Evolutionary conservation across 53 echinoderm and acorn worm genomes (phyloP).

Genomic region (Arbacia lixula): DNA sequence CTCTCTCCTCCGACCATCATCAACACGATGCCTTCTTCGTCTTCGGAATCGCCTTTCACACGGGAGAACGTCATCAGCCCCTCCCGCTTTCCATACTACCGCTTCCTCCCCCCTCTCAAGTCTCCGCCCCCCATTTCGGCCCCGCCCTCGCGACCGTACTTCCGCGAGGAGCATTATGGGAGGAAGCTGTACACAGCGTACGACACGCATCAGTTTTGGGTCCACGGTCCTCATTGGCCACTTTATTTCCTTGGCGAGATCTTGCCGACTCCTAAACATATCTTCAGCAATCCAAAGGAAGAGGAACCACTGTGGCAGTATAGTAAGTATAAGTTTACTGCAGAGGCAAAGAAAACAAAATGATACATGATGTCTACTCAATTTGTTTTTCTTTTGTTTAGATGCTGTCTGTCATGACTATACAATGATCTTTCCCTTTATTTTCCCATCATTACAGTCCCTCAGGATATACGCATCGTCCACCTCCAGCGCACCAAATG

Average conservation of each 20-base stretch:
- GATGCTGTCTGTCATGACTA: too few relatives aligned
- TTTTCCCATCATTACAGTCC: constrained; percentile 51
- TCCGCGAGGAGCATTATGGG: constrained; percentile 30
- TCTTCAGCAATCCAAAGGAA: constrained; percentile 46
- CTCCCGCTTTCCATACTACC: constrained; percentile 45
- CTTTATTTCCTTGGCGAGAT: constrained; percentile 56
- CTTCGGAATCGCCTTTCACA: constrained; percentile 32
- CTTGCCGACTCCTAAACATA: constrained; percentile 57
- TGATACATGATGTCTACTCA: too few relatives aligned
- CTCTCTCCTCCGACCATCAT: too few relatives aligned
- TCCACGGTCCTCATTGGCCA: constrained; percentile 74
- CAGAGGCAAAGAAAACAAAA: too few relatives aligned
- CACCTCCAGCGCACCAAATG: constrained; percentile 89
- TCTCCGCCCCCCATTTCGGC: constrained; percentile 15
- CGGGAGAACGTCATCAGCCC: background rate
- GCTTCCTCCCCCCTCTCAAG: constrained; percentile 67
- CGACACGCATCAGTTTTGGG: constrained; percentile 52
- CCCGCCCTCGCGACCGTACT: constrained; percentile 29
- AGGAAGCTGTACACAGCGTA: constrained; percentile 49
- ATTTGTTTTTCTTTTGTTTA: too few relatives aligned
- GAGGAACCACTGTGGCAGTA: constrained; percentile 62
- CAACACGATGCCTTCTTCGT: too few relatives aligned
- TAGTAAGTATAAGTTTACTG: constrained; percentile 26
- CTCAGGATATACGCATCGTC: constrained; percentile 77
- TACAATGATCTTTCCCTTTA: too few relatives aligned